A percentile compares a stretch with the other conserved stretches of the same genome.
Conservation (phyloP, 2,888 invertebrate genomes). For the Limnephilus marmoratus region DNA sequence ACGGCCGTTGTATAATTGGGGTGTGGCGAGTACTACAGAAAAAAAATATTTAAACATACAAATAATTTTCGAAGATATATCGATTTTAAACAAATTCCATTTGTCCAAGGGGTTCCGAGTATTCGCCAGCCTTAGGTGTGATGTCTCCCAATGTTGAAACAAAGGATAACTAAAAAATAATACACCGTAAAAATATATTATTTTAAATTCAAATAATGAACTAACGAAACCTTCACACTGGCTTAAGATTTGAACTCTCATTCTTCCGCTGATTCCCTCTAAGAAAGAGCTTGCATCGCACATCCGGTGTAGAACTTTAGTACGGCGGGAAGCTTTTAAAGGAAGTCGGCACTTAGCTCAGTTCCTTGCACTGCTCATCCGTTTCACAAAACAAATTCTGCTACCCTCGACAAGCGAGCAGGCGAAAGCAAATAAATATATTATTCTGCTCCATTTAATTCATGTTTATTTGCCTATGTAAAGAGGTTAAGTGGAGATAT, state of each 20-base stretch:
- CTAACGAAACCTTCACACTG: neutral
- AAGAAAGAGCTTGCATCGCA: conserved; percentile 27
- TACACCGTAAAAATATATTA: too few species aligned
- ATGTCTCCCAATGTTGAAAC: too few species aligned
- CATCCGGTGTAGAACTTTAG: conserved; percentile 28
- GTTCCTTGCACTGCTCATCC: neutral
- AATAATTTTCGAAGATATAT: too few species aligned
- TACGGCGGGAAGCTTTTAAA: conserved; percentile 15
- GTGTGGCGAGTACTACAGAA: too few species aligned
- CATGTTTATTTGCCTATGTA: neutral
- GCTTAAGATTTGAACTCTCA: neutral
- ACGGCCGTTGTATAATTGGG: too few species aligned
- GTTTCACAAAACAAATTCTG: conserved; percentile 14
- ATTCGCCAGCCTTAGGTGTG: too few species aligned
- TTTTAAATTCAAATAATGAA: neutral
- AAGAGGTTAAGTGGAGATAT: neutral
- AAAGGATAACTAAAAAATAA: too few species aligned
- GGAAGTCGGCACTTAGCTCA: conserved; percentile 47
- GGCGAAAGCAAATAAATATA: neutral
- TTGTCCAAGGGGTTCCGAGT: too few species aligned
- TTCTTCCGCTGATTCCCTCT: neutral
- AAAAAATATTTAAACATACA: too few species aligned
- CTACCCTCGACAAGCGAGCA: neutral
- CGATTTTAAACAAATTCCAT: too few species aligned
- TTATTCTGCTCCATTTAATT: neutral